Percentiles rank a stretch among this genome's conserved stretches.
Evolutionary conservation across 2,888 invertebrate genomes (phyloP).

Genomic region (Thereva unica): DNA sequence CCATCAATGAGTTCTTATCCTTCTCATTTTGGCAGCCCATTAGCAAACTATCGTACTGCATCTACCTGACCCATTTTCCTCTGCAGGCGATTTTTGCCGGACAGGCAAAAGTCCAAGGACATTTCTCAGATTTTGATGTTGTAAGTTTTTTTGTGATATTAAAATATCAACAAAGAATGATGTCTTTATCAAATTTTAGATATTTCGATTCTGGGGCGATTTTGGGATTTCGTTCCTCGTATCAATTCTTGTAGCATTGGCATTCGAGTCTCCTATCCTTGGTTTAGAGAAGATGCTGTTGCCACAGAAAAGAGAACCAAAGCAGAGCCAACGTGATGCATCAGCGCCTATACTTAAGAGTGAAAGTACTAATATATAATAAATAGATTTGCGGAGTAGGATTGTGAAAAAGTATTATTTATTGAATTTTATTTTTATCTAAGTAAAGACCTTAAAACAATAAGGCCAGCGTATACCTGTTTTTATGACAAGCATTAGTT

Average conservation of each 20-base stretch:
- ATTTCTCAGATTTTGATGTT: conserved; percentile 50
- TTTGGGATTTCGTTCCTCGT: conserved; percentile 49
- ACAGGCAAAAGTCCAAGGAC: conserved; percentile 43
- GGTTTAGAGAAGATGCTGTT: conserved; percentile 58
- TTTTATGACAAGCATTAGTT: too few species aligned
- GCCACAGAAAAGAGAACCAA: conserved; percentile 43
- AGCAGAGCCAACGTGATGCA: not conserved
- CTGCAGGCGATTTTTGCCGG: conserved; percentile 43
- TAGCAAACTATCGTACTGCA: conserved; percentile 49
- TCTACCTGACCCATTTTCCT: conserved; percentile 50
- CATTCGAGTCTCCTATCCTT: conserved; percentile 60
- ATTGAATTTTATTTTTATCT: too few species aligned
- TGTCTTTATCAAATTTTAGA: conserved; percentile 31
- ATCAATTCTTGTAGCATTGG: conserved; percentile 57
- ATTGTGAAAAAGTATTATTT: too few species aligned
- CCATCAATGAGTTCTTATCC: conserved; percentile 49
- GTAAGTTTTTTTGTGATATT: conserved; percentile 44
- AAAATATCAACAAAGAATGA: not conserved
- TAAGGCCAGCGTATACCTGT: too few species aligned
- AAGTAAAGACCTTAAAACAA: too few species aligned
- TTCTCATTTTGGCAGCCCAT: conserved; percentile 51
- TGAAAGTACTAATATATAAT: too few species aligned
- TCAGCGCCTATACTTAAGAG: too few species aligned
- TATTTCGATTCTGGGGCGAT: conserved; percentile 48
- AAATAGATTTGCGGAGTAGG: too few species aligned